These are phyloP conservation scores for Sebastes dallii DNA, from an alignment of 2,797 vertebrate species.

Conservation along the genomic window DNA sequence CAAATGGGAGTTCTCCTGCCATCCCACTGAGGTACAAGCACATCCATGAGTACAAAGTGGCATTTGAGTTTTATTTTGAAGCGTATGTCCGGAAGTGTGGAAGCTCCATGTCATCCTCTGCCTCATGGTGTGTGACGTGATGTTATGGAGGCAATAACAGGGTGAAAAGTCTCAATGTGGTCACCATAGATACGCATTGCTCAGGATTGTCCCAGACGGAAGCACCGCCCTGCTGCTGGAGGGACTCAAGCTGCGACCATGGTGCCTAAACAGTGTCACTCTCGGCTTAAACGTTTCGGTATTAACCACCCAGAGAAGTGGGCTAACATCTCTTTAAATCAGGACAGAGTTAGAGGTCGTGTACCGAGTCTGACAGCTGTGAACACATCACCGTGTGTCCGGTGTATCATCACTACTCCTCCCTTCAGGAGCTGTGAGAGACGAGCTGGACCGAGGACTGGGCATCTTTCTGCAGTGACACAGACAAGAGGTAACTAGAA, in stretches of 20 bases:
- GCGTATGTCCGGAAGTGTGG: background rate
- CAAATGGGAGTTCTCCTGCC: background rate
- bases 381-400: background rate
- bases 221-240: background rate
- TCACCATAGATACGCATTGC: background rate
- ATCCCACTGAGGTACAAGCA: background rate
- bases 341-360: background rate
- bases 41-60: too few species aligned
- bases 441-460: too few species aligned
- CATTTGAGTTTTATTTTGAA: slow-evolving; percentile 45
- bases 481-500: slow-evolving; percentile 66
- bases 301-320: background rate
- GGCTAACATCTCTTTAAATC: background rate
- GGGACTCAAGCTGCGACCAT: background rate
- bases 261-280: slow-evolving; percentile 21
- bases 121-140: background rate
- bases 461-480: slow-evolving; percentile 3
- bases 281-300: background rate
- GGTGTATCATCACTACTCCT: background rate
- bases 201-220: background rate
- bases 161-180: background rate
- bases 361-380: background rate
- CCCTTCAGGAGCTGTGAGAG: background rate
- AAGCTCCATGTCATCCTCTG: background rate
- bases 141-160: background rate